Conservation (phyloP, 2,888 invertebrate genomes). For the Sicus ferrugineus region DNA sequence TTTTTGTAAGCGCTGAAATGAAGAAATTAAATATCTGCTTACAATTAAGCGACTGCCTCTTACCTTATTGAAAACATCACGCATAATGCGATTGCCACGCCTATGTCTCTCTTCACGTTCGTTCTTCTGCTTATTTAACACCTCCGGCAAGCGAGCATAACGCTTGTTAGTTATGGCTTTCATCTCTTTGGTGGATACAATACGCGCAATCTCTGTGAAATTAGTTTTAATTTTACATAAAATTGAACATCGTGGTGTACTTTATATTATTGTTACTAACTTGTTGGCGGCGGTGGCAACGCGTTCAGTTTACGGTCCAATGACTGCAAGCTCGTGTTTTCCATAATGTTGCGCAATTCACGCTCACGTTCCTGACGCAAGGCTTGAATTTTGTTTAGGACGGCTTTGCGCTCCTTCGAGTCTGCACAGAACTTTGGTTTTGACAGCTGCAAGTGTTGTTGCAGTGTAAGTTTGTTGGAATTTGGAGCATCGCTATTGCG, state of each 20-base stretch:
- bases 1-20: conserved; percentile 57
- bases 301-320: conserved; percentile 52
- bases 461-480: conserved; percentile 62
- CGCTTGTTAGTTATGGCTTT: conserved; percentile 69
- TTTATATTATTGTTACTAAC: conserved; percentile 49
- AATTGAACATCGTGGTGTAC: background rate
- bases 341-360: conserved; percentile 56
- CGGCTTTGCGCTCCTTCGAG: conserved; percentile 62
- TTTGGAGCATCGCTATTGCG: background rate
- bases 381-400: conserved; percentile 56
- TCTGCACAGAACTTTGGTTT: conserved; percentile 75
- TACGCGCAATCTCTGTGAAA: conserved; percentile 63
- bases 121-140: conserved; percentile 71
- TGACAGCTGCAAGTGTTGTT: conserved; percentile 76
- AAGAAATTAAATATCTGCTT: conserved; percentile 9
- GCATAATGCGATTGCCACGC: conserved; percentile 77
- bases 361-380: conserved; percentile 55
- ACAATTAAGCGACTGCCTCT: conserved; percentile 1
- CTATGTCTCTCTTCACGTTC: conserved; percentile 70
- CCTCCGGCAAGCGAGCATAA: conserved; percentile 77
- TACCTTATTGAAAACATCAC: conserved; percentile 79
- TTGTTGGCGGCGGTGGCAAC: conserved; percentile 62
- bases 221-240: background rate
- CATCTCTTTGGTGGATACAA: conserved; percentile 70
- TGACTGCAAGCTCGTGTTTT: conserved; percentile 52